Evolutionary conservation across 2,888 invertebrate genomes (phyloP).

Genomic region (Ormyrus rosae): DNA sequence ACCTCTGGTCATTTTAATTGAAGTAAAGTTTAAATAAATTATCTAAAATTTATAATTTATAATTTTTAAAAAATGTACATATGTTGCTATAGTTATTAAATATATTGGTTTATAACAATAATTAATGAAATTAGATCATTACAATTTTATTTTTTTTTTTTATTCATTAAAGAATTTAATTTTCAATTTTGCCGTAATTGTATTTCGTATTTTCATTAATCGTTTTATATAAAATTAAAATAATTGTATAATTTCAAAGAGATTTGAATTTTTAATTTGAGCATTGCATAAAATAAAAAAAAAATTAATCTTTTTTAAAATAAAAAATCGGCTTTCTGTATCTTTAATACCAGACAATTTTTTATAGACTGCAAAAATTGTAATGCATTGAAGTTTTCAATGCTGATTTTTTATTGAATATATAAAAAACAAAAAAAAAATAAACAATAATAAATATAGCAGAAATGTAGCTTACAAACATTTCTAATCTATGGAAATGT

Average conservation of each 20-base stretch:
- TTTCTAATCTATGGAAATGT: constrained; percentile 70
- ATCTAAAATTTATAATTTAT: too few species aligned
- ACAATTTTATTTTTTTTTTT: not conserved
- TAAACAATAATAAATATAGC: not conserved
- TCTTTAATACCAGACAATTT: not conserved
- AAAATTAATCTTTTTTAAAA: not conserved
- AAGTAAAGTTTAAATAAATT: too few species aligned
- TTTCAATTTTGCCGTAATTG: too few species aligned
- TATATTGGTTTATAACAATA: not conserved
- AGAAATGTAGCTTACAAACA: constrained; percentile 57
- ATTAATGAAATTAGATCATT: not conserved
- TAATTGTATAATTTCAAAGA: not conserved
- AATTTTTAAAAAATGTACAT: too few species aligned
- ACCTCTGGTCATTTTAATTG: not conserved
- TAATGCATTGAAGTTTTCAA: not conserved
- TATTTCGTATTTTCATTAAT: not conserved
- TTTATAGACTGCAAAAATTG: not conserved
- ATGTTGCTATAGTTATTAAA: not conserved
- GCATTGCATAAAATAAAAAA: not conserved
- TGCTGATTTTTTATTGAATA: constrained; percentile 6
- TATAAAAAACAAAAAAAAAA: not conserved
- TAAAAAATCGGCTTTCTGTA: constrained; percentile 16
- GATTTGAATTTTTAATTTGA: not conserved
- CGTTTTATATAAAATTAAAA: not conserved
- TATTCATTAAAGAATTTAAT: too few species aligned